Evolutionary conservation across 1,140 invertebrate genomes (phyloP).

Genomic region (Drosophila bifasciata): DNA sequence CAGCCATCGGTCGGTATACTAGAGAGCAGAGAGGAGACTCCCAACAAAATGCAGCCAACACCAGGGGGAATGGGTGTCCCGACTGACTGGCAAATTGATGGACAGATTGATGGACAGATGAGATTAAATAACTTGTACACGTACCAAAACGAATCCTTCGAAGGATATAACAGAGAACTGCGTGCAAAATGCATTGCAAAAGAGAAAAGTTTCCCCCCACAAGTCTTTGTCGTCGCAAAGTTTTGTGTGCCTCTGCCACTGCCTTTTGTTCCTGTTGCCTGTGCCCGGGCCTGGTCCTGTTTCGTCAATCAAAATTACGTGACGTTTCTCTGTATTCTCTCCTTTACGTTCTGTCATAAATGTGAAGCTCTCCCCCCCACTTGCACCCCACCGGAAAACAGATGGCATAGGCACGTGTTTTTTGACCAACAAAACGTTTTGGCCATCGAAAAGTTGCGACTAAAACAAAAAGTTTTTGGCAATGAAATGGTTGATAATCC

Average conservation of each 20-base stretch:
- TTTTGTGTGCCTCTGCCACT: slow-evolving; percentile 29
- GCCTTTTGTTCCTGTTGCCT: slow-evolving; percentile 39
- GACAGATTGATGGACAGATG: slow-evolving; percentile 82
- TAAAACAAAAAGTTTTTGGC: slow-evolving; percentile 14
- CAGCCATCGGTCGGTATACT: slow-evolving; percentile 60
- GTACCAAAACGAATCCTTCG: slow-evolving; percentile 62
- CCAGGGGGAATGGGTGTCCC: background rate
- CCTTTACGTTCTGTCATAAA: slow-evolving; percentile 41
- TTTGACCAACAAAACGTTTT: slow-evolving; percentile 36
- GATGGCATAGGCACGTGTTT: slow-evolving; percentile 39
- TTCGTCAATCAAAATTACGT: slow-evolving; percentile 82
- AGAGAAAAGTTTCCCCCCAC: slow-evolving; percentile 1
- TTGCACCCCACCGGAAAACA: slow-evolving; percentile 19
- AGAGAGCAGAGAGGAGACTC: slow-evolving; percentile 65
- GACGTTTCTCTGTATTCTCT: slow-evolving; percentile 46
- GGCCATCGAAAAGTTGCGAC: slow-evolving; percentile 27
- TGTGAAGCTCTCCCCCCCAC: background rate
- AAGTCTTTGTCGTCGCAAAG: no score
- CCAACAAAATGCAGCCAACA: slow-evolving; percentile 25
- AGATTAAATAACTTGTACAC: slow-evolving; percentile 83
- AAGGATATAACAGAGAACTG: slow-evolving; percentile 32
- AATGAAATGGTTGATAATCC: background rate
- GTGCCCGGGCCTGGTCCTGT: slow-evolving; percentile 23
- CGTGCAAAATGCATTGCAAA: slow-evolving; percentile 60
- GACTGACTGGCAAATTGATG: slow-evolving; percentile 77